Evolutionary conservation across 2,797 vertebrate genomes (phyloP), one percentile per base, ranked within the genome.

Genomic region (Pitangus sulphuratus): DNA sequence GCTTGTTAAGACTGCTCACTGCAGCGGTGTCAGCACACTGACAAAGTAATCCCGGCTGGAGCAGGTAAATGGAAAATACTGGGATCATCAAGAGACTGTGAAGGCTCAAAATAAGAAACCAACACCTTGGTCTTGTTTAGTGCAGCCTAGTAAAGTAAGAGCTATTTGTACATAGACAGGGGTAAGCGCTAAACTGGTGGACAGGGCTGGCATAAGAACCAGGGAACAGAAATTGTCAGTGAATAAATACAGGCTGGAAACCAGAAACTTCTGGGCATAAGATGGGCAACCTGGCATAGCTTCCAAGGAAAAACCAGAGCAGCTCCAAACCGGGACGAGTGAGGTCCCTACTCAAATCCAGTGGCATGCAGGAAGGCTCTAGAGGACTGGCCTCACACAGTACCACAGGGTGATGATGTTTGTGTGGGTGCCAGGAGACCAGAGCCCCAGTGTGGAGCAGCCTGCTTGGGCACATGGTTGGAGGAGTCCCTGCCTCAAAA

Each of bases 401-500:
- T 45, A 4, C 15, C 31, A 0, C 14, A 5, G 19, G 33, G 33
- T 8, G 14, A 3, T 48, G 19, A 3, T 48, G 19, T 45, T 76
- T 13, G 11, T 42, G 5, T 11, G 13, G 45, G 25, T 51, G 9
- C 33, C 24, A 54, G 9, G 35, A 39, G 25, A 9, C 17, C n/a
- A 31, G 40, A 74, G 39, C 9, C 9, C n/a, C 21, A 2, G 1
- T 0, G 6, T 6, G 35, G 28, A 48, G 39, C 58, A 69, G 20
- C 39, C 37, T 45, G 45, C 21, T 35, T 0, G 0, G 18, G 1
- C 0, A 0, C 8, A 0, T n/a, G 56, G 35, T 30, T 70, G 30
- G 20, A 69, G 11, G 20, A 44, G 24, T 39, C 47, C 20, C 40
- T 56, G 14, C 47, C 71, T 48, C 0, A 0, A 31, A 33, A 58